phyloP scores from a whole-genome alignment of 2,888 invertebrate species.

The Zygogramma bicolorata region DNA sequence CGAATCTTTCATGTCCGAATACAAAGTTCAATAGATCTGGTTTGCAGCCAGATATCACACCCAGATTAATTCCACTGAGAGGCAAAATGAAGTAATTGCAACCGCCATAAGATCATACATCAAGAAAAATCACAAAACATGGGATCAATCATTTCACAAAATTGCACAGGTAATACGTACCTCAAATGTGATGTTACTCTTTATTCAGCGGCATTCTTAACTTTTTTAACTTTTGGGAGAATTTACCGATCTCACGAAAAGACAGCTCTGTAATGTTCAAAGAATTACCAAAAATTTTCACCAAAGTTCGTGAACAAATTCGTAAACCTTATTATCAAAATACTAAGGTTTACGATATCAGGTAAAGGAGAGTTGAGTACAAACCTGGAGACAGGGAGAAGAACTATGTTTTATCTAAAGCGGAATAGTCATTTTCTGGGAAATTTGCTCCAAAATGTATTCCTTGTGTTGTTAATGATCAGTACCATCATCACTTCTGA shows the following conservation, averaged over 20 bases:
- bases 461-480: conserved; percentile 35
- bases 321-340: conserved; percentile 28
- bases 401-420: conserved; percentile 34
- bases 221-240: conserved; percentile 36
- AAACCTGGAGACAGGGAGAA: conserved; percentile 31
- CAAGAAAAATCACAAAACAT: conserved; percentile 32
- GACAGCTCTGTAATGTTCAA: conserved; percentile 10
- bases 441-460: conserved; percentile 44
- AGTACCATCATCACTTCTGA: neutral
- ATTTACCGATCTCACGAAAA: conserved; percentile 17
- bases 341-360: conserved; percentile 37
- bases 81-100: conserved; percentile 53
- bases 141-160: conserved; percentile 24
- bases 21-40: too few species aligned
- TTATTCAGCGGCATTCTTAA: conserved; percentile 36
- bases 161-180: conserved; percentile 37
- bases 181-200: conserved; percentile 42
- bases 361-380: conserved; percentile 30
- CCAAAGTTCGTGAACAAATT: conserved; percentile 19
- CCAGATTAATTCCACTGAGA: too few species aligned
- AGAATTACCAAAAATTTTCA: conserved; percentile 28
- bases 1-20: too few species aligned
- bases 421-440: conserved; percentile 29
- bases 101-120: conserved; percentile 47
- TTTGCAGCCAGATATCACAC: too few species aligned